Percentiles rank a stretch among this genome's conserved stretches.
Conservation (phyloP, 2,113 vertebrate species). For the Phasianus colchicus region DNA sequence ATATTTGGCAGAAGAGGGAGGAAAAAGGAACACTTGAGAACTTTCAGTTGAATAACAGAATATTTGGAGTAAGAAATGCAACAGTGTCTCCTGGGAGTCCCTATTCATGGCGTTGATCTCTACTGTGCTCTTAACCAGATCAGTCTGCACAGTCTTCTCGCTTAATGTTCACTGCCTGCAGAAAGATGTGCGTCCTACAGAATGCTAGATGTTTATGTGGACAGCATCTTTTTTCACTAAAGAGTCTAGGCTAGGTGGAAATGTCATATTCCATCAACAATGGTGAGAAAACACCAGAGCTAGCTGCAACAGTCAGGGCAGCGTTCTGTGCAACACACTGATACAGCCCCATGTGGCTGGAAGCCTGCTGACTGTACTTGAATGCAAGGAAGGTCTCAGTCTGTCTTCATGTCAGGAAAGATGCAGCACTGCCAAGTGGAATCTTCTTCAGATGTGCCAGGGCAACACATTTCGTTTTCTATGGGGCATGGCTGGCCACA, state of each 20-base stretch:
- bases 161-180: neutral
- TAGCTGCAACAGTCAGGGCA: neutral
- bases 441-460: neutral
- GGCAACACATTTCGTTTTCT: neutral
- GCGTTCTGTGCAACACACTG: rapidly evolving
- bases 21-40: neutral
- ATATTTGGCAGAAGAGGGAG: neutral
- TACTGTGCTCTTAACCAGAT: neutral
- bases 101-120: neutral
- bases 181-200: neutral
- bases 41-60: neutral
- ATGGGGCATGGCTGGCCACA: rapidly evolving
- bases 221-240: neutral
- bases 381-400: neutral
- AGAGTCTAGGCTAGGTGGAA: neutral
- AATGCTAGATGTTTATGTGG: neutral
- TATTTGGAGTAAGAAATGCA: neutral
- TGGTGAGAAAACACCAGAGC: neutral
- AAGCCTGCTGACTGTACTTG: rapidly evolving
- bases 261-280: neutral
- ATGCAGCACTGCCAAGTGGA: neutral
- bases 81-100: neutral
- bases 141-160: neutral
- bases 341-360: neutral
- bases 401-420: rapidly evolving